Conservation (phyloP, 1,140 invertebrate species). For the Thrips palmi region DNA sequence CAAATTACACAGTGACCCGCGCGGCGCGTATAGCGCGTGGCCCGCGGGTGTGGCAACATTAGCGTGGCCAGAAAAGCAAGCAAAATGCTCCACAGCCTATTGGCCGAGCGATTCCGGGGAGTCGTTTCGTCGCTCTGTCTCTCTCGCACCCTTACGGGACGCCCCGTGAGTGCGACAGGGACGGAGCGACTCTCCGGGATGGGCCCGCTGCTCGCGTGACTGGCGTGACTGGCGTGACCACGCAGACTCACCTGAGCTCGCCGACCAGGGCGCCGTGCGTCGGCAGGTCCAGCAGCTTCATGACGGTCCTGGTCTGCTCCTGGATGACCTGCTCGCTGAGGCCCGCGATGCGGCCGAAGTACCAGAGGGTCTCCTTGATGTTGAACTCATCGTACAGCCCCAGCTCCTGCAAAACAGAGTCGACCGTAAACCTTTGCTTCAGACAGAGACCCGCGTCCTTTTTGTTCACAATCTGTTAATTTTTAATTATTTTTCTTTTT, state of each 20-base stretch:
- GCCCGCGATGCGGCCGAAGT: constrained; percentile 75
- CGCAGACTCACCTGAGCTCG: constrained; percentile 24
- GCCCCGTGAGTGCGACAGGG: too few species aligned
- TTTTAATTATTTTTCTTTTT: too few species aligned
- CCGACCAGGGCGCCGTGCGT: constrained; percentile 28
- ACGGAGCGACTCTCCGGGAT: background rate
- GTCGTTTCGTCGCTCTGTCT: too few species aligned
- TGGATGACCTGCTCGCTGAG: constrained; percentile 44
- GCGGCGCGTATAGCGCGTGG: too few species aligned
- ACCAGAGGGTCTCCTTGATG: constrained; percentile 65
- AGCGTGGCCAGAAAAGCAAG: too few species aligned
- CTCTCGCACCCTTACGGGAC: too few species aligned
- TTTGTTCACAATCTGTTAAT: too few species aligned
- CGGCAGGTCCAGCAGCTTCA: constrained; percentile 53
- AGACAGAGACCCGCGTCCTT: too few species aligned
- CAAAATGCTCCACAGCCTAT: background rate
- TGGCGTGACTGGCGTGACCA: background rate
- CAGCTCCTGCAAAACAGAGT: constrained; percentile 53
- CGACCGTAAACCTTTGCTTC: too few species aligned
- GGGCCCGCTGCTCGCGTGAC: background rate
- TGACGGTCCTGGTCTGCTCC: constrained; percentile 44
- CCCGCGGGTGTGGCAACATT: too few species aligned
- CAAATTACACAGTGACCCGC: background rate
- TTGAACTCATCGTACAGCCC: constrained; percentile 74
- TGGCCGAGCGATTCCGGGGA: too few species aligned